Conservation (phyloP, 2,113 vertebrate species). For the Salvator merianae region DNA sequence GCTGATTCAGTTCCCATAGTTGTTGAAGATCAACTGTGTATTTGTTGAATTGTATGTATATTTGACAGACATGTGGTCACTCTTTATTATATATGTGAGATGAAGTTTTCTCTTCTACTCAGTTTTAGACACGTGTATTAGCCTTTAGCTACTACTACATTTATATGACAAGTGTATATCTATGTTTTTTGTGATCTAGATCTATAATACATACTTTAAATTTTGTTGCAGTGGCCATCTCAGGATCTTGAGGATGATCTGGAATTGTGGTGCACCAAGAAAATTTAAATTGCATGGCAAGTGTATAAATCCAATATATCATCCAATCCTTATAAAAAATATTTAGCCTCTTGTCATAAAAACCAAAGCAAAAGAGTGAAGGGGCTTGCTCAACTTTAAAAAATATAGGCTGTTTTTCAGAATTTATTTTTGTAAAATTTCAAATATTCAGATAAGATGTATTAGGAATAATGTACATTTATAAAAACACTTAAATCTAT, state of each 20-base stretch:
- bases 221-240: background rate
- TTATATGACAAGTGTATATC: rapidly evolving
- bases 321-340: background rate
- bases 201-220: background rate
- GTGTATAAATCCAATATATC: background rate
- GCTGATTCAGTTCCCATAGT: background rate
- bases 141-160: background rate
- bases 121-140: background rate
- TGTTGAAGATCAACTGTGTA: background rate
- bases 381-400: conserved; percentile 16
- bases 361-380: background rate
- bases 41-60: rapidly evolving
- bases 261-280: background rate
- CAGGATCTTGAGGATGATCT: background rate
- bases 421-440: conserved; percentile 24
- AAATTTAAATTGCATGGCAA: rapidly evolving
- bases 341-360: background rate
- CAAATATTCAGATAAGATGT: no score
- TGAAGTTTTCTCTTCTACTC: background rate
- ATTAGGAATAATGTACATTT: no score
- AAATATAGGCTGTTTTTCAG: conserved; percentile 37
- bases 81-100: background rate
- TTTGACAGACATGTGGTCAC: conserved; percentile 19
- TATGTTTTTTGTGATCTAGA: rapidly evolving
- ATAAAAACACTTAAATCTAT: no score